These are phyloP conservation scores for Galerucella nymphaeae DNA, from an alignment of 2,888 invertebrate species.

Conservation along the genomic window DNA sequence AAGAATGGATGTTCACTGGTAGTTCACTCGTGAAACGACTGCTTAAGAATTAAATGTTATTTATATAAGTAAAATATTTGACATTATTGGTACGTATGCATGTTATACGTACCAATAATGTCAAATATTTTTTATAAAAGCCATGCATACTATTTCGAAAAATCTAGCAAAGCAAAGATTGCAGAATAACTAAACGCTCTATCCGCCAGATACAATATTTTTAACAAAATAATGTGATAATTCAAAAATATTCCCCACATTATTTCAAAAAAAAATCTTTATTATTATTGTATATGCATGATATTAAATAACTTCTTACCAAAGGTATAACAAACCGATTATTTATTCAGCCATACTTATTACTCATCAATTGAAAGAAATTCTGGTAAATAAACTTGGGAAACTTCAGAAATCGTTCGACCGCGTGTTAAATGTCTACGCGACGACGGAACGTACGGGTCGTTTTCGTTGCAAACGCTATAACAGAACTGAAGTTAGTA, in stretches of 20 bases:
- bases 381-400: background rate
- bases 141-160: no score
- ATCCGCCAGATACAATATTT: no score
- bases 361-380: background rate
- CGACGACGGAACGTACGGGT: conserved; percentile 19
- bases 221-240: no score
- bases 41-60: no score
- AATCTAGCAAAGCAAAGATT: no score
- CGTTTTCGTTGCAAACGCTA: conserved; percentile 28
- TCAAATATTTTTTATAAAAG: no score
- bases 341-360: background rate
- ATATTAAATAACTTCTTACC: background rate
- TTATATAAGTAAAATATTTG: no score
- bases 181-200: no score
- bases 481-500: conserved; percentile 39
- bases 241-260: background rate
- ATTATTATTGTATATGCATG: background rate
- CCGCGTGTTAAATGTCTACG: conserved; percentile 34
- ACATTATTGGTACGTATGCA: no score
- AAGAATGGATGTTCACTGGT: no score
- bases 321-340: background rate
- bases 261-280: background rate
- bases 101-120: no score
- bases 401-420: background rate
- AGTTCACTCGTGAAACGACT: no score